Evolutionary conservation across 2,888 invertebrate species (phyloP).

Genomic region (Oscheius sp.): DNA sequence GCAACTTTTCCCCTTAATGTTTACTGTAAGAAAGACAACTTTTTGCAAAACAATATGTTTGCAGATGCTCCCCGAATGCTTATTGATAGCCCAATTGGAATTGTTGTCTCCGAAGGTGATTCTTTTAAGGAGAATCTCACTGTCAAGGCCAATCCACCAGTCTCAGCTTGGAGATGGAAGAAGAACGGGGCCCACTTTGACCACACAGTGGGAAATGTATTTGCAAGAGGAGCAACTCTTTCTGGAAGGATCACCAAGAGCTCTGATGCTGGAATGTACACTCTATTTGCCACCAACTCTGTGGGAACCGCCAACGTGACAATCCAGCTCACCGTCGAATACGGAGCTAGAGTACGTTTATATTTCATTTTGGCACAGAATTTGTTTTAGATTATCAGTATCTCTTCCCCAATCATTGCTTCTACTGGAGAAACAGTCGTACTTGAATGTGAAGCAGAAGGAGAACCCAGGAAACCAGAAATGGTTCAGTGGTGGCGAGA

Average conservation of each 20-base stretch:
- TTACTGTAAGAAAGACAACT: slow-evolving; percentile 56
- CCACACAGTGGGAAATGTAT: slow-evolving; percentile 64
- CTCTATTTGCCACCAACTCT: slow-evolving; percentile 65
- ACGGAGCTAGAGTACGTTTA: slow-evolving; percentile 57
- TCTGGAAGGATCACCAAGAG: slow-evolving; percentile 54
- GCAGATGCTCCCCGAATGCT: slow-evolving; percentile 67
- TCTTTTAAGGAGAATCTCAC: slow-evolving; percentile 70
- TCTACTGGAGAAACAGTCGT: slow-evolving; percentile 66
- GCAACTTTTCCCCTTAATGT: slow-evolving; percentile 64
- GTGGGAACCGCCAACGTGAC: slow-evolving; percentile 69
- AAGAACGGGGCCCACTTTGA: slow-evolving; percentile 68
- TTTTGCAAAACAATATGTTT: slow-evolving; percentile 26
- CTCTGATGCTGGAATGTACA: slow-evolving; percentile 68
- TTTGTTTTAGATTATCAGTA: slow-evolving; percentile 53
- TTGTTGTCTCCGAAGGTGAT: slow-evolving; percentile 69
- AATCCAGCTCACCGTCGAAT: slow-evolving; percentile 66
- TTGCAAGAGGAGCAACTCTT: slow-evolving; percentile 57
- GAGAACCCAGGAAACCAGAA: slow-evolving; percentile 58
- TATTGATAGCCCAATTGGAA: slow-evolving; percentile 64
- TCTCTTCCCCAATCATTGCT: slow-evolving; percentile 69
- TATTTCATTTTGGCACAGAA: neutral
- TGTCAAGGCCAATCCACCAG: slow-evolving; percentile 68
- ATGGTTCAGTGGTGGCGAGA: slow-evolving; percentile 70
- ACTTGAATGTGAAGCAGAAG: slow-evolving; percentile 72
- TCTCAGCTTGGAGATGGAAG: slow-evolving; percentile 64